Base-by-base conservation (phyloP, 2,888 invertebrate species). In the Drosophila bunnanda region DNA sequence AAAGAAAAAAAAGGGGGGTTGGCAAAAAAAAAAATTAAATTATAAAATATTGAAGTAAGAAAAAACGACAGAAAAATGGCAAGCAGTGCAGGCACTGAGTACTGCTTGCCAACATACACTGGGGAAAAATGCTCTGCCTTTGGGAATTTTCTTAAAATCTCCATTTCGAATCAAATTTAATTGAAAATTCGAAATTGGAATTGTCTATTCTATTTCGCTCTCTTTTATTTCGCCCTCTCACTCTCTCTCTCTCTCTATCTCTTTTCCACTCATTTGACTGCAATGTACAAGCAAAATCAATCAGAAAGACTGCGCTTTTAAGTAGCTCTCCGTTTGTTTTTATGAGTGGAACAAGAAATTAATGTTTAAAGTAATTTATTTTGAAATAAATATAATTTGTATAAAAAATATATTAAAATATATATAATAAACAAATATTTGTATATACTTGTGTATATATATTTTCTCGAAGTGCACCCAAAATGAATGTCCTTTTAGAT, bases 31-130 rank as follows among this genome's bases (percentile, higher is more conserved):
- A 82, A 80, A 86, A 87, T 81, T 50, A 82, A 84, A 88, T 86
- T 88, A 84, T 84, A 86, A 88, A 88, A 88, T 88, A 88, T 88
- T 88, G 88, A 88, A 88, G 72, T 78, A 79, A 83, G 79, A 83
- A 83, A 85, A 36, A 36, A 57, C 54, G 66, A 65, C 43, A 20
- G 48, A 56, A 55, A 56, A 38, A 34, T 10, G 34, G 50, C 32
- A 52, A 34, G 50, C 32, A 52, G 50, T 34, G 9, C 34, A 15
- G 20, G 20, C 20, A 17, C 20, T 5, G 32, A 32, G 20, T 20
- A 50, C 15, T 50, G 50, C 50, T 50, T 50, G 32, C 13, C 4
- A 9, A 15, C 2, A 34, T 6, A 22, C 32, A 52, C 34, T 34
- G 32, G 2, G 3, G 0, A 10, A 52, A 30, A 52, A 34, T 15